A percentile compares a stretch with the other conserved stretches of the same genome.
phyloP scores from a whole-genome alignment of 2,113 vertebrate genomes.

The Columba janthina region DNA sequence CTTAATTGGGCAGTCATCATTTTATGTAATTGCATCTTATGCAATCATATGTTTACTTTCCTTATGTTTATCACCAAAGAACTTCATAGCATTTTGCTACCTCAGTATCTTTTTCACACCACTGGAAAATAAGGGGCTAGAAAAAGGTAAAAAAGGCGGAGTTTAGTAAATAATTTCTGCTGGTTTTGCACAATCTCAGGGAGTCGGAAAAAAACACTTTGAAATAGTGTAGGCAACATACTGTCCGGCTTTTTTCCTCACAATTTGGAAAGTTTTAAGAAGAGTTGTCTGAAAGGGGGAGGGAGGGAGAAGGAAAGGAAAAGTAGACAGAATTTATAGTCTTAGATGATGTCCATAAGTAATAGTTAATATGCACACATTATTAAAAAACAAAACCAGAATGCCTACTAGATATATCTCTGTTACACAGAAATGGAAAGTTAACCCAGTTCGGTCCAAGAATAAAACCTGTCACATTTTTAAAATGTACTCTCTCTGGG shows the following conservation, averaged over 20 bases:
- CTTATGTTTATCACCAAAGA: neutral
- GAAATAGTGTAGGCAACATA: neutral
- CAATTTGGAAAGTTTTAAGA: neutral
- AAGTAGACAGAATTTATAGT: neutral
- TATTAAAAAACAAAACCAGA: neutral
- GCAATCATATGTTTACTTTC: slow-evolving; percentile 31
- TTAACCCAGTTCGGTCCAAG: neutral
- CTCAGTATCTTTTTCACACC: neutral
- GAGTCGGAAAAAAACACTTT: neutral
- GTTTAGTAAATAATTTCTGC: neutral
- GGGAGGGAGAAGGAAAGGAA: neutral
- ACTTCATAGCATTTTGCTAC: neutral
- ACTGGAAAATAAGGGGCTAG: neutral
- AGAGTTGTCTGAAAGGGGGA: neutral
- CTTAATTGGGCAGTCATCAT: neutral
- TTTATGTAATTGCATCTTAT: slow-evolving; percentile 32
- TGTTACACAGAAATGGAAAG: neutral
- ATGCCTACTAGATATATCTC: neutral
- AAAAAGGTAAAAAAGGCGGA: neutral
- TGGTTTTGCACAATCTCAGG: neutral
- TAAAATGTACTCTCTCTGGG: neutral
- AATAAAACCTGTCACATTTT: neutral
- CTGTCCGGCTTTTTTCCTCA: neutral
- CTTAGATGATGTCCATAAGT: neutral
- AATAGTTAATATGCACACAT: neutral